phyloP scores from a whole-genome alignment of 2,888 invertebrate species.

The Germaria angustata region DNA sequence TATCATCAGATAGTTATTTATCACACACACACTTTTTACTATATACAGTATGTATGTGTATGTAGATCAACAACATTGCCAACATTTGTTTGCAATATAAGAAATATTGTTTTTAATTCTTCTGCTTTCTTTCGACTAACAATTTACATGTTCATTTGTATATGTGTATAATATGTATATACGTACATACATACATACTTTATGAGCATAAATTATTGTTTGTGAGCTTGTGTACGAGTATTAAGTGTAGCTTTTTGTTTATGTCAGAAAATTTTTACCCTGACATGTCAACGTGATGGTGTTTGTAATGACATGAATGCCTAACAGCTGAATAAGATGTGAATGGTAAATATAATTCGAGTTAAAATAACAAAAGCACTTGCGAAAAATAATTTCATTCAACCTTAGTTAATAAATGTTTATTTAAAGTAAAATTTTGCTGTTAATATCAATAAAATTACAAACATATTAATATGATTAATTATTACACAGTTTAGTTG shows the following conservation, averaged over 20 bases:
- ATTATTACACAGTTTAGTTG: too few species aligned
- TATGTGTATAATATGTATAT: not conserved
- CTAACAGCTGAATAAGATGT: constrained; percentile 58
- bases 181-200: not conserved
- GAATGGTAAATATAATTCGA: constrained; percentile 37
- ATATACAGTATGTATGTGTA: not conserved
- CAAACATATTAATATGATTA: constrained; percentile 16
- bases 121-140: constrained; percentile 1
- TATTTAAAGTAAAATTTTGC: constrained; percentile 51
- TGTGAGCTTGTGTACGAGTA: not conserved
- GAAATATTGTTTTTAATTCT: constrained; percentile 4
- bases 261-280: constrained; percentile 35
- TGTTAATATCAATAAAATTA: constrained; percentile 25
- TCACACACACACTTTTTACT: constrained; percentile 19
- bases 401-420: constrained; percentile 56
- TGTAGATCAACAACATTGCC: constrained; percentile 43
- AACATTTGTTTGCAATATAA: constrained; percentile 41
- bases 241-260: not conserved
- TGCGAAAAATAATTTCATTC: constrained; percentile 35
- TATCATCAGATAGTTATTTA: constrained; percentile 68
- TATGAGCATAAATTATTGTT: not conserved
- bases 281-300: constrained; percentile 63
- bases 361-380: not conserved
- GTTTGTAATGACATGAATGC: constrained; percentile 58
- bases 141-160: constrained; percentile 22